Evolutionary conservation across 2,888 invertebrate species (phyloP).

Genomic region (Brenthis hecate): DNA sequence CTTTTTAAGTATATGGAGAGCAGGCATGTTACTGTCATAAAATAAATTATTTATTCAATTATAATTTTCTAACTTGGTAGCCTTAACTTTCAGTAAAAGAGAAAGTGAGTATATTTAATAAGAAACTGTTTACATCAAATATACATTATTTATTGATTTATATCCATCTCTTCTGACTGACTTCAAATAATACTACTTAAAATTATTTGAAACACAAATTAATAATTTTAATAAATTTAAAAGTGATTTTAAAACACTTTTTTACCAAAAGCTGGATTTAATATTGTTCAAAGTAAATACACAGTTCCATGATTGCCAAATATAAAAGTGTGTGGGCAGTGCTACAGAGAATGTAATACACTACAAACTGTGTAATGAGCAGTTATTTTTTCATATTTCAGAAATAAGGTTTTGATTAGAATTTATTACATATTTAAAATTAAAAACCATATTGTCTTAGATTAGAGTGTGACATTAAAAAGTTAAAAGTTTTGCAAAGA

Average conservation of each 20-base stretch:
- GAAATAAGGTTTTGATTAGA: background rate
- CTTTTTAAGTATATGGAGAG: too few relatives aligned
- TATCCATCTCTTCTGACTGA: too few relatives aligned
- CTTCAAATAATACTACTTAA: too few relatives aligned
- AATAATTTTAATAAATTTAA: too few relatives aligned
- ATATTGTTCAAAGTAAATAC: background rate
- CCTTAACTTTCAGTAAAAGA: too few relatives aligned
- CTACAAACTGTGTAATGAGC: background rate
- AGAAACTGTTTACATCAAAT: too few relatives aligned
- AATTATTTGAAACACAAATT: too few relatives aligned
- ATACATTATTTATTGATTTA: too few relatives aligned
- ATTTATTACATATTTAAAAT: background rate
- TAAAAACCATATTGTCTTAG: background rate
- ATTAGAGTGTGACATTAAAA: background rate
- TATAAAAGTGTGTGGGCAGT: constrained; percentile 10
- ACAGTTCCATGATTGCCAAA: constrained; percentile 10
- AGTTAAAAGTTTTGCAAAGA: background rate
- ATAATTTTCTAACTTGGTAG: too few relatives aligned
- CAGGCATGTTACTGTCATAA: too few relatives aligned
- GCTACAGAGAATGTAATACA: background rate
- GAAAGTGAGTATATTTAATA: too few relatives aligned
- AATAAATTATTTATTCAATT: too few relatives aligned
- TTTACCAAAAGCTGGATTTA: background rate
- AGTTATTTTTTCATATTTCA: background rate
- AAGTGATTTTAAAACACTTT: background rate